Evolutionary conservation across 2,888 invertebrate species (phyloP).

Genomic region (Cantharis nigra): DNA sequence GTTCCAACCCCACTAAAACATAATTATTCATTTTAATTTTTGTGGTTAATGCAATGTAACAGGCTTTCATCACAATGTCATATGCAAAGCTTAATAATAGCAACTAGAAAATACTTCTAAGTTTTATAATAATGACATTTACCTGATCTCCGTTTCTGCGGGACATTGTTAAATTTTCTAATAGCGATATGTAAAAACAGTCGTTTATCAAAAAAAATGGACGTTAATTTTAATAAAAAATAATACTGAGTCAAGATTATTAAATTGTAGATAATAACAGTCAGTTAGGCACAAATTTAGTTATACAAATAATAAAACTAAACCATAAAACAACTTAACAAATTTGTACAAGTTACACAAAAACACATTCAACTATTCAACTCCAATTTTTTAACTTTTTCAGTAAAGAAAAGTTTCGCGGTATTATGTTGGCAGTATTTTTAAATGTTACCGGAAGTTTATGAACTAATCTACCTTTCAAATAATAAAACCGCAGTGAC

Average conservation of each 20-base stretch:
- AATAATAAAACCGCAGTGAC: too few species aligned
- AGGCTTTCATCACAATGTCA: neutral
- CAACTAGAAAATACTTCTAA: neutral
- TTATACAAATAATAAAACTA: neutral
- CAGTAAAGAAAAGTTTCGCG: neutral
- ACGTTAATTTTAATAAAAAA: neutral
- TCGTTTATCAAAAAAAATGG: neutral
- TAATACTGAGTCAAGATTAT: neutral
- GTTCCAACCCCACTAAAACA: conserved; percentile 28
- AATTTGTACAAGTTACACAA: neutral
- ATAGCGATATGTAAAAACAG: neutral
- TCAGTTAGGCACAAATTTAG: neutral
- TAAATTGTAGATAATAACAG: neutral
- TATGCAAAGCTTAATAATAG: neutral
- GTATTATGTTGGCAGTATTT: neutral
- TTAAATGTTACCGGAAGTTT: neutral
- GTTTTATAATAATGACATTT: neutral
- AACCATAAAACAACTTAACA: neutral
- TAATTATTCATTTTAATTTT: neutral
- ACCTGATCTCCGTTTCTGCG: neutral
- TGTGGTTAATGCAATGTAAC: neutral
- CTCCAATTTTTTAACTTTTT: neutral
- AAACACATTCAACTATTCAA: neutral
- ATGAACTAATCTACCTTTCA: neutral
- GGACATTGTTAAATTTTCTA: neutral